Evolutionary conservation across 2,888 invertebrate species (phyloP).

Genomic region (Noctua janthe): DNA sequence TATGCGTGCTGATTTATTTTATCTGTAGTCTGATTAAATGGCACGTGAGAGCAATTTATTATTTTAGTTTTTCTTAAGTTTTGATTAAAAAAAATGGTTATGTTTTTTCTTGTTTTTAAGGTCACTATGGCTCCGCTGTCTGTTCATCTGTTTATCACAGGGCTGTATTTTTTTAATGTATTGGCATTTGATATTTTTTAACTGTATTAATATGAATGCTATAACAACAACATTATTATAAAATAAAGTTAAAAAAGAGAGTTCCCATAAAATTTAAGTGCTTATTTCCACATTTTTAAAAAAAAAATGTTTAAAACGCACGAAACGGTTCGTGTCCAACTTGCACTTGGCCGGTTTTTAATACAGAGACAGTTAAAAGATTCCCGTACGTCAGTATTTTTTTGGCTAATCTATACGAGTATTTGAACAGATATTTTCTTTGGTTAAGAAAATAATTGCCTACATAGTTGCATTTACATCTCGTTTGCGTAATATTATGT

Average conservation of each 20-base stretch:
- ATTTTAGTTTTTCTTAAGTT: conserved; percentile 3
- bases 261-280: too few species aligned
- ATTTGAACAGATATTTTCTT: background rate
- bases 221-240: background rate
- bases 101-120: background rate
- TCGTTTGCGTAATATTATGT: background rate
- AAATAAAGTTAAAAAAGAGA: too few species aligned
- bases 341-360: background rate
- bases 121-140: background rate
- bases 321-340: background rate
- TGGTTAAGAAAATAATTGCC: background rate
- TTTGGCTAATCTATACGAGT: background rate
- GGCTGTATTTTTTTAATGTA: background rate
- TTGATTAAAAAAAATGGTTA: background rate
- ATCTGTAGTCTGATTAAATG: conserved; percentile 49
- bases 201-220: background rate
- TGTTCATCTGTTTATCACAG: background rate
- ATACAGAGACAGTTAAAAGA: background rate
- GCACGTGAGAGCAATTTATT: conserved; percentile 32
- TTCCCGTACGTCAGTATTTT: background rate
- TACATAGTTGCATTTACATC: background rate
- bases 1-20: conserved; percentile 51
- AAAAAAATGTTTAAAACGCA: too few species aligned
- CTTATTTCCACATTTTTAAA: too few species aligned
- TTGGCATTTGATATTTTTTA: background rate